Conservation (phyloP, 53 echinoderm and acorn worm genomes). For the Patiria pectinifera region DNA sequence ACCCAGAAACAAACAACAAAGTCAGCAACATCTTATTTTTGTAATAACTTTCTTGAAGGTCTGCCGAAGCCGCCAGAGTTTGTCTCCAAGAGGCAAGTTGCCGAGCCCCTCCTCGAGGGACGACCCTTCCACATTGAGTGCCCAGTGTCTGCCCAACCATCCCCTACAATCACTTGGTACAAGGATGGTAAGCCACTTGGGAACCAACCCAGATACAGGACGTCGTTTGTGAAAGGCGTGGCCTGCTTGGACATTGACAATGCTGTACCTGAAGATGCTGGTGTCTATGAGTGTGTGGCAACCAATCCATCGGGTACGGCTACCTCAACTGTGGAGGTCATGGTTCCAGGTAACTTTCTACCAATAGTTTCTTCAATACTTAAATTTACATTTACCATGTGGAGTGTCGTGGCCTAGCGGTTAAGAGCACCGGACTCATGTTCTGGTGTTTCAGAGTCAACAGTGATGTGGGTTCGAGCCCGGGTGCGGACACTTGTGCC, state of each 20-base stretch:
- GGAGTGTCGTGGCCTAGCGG: too few relatives aligned
- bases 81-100: constrained; percentile 49
- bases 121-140: constrained; percentile 63
- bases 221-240: constrained; percentile 46
- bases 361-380: neutral
- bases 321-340: constrained; percentile 77
- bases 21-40: neutral
- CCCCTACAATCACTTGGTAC: constrained; percentile 76
- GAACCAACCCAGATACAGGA: constrained; percentile 62
- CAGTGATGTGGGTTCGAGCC: too few relatives aligned
- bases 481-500: too few relatives aligned
- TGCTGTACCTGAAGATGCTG: constrained; percentile 79
- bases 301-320: constrained; percentile 84
- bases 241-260: constrained; percentile 79
- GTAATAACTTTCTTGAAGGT: neutral
- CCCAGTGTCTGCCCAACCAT: constrained; percentile 69
- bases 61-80: constrained; percentile 47
- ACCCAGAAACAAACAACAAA: neutral
- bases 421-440: too few relatives aligned
- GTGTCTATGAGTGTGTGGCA: constrained; percentile 86
- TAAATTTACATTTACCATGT: neutral
- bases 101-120: constrained; percentile 60
- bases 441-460: too few relatives aligned
- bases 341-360: constrained; percentile 81
- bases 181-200: constrained; percentile 73